Conservation (phyloP, 1,140 invertebrate genomes). For the Steinernema khuongi region DNA sequence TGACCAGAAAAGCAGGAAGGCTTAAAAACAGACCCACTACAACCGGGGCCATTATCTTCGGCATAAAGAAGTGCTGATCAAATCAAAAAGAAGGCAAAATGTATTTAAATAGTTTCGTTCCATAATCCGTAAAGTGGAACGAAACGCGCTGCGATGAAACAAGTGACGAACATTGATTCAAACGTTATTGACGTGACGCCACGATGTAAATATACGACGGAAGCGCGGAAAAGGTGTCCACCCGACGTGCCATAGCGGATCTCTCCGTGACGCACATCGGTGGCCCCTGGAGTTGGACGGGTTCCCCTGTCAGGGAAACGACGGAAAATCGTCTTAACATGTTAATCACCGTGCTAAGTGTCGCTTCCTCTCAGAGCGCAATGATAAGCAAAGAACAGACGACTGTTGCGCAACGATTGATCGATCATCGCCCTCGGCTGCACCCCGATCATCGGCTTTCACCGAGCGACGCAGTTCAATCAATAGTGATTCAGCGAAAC, state of each 20-base stretch:
- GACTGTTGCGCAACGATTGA: not conserved
- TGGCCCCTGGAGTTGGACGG: too few species aligned
- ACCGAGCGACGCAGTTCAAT: not conserved
- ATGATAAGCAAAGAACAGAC: not conserved
- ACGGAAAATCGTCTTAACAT: too few species aligned
- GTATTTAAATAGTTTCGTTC: constrained; percentile 23
- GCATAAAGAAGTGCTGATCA: too few species aligned
- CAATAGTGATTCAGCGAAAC: not conserved
- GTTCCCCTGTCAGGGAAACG: too few species aligned
- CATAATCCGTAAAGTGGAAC: constrained; percentile 9
- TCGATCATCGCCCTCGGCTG: not conserved
- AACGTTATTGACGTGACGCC: not conserved
- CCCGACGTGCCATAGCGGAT: too few species aligned
- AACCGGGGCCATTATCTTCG: too few species aligned
- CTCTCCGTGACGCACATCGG: too few species aligned
- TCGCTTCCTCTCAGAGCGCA: not conserved
- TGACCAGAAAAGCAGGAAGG: too few species aligned
- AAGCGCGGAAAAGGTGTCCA: constrained; percentile 20
- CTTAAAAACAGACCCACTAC: too few species aligned
- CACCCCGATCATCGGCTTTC: not conserved
- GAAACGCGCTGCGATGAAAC: not conserved
- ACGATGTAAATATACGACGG: not conserved
- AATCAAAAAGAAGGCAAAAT: too few species aligned
- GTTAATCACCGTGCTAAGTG: not conserved
- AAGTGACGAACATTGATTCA: not conserved